Conservation (phyloP, 2,888 invertebrate species). For the Syrista parreyssii region DNA sequence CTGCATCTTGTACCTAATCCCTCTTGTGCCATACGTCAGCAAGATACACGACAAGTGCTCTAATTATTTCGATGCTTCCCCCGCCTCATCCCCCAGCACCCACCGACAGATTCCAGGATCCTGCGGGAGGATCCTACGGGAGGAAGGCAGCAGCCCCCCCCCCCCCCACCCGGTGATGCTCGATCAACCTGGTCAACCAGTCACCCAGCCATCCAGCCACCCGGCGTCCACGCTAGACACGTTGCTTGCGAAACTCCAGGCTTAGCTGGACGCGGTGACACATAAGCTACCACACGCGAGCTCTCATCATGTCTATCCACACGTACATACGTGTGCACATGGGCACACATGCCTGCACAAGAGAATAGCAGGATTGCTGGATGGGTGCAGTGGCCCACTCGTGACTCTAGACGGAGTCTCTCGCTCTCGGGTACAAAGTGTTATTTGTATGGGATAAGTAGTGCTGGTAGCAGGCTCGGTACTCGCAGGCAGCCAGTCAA, state of each 20-base stretch:
- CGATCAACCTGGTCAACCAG: no score
- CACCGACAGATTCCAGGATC: not conserved
- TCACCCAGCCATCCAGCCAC: no score
- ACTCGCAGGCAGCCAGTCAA: not conserved
- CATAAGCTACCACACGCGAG: slow-evolving; percentile 25
- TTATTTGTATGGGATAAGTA: slow-evolving; percentile 4
- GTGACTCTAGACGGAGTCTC: not conserved
- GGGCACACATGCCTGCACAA: no score
- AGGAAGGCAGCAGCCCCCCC: no score
- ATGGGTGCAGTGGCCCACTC: slow-evolving; percentile 3
- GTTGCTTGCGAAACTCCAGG: slow-evolving; percentile 33
- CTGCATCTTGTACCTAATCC: slow-evolving; percentile 17
- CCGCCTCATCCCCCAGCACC: not conserved
- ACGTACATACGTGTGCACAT: slow-evolving; percentile 7
- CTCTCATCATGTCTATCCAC: slow-evolving; percentile 44
- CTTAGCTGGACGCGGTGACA: slow-evolving; percentile 38
- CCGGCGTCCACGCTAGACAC: slow-evolving; percentile 25
- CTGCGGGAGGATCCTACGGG: no score
- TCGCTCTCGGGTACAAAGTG: not conserved
- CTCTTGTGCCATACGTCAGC: slow-evolving; percentile 21
- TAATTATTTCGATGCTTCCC: slow-evolving; percentile 25
- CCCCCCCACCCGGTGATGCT: no score
- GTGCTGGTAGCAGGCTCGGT: slow-evolving; percentile 4
- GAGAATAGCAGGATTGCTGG: no score
- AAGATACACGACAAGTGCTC: slow-evolving; percentile 26